Base-by-base conservation (phyloP, 2,888 invertebrate genomes). In the Acrobasis repandana region DNA sequence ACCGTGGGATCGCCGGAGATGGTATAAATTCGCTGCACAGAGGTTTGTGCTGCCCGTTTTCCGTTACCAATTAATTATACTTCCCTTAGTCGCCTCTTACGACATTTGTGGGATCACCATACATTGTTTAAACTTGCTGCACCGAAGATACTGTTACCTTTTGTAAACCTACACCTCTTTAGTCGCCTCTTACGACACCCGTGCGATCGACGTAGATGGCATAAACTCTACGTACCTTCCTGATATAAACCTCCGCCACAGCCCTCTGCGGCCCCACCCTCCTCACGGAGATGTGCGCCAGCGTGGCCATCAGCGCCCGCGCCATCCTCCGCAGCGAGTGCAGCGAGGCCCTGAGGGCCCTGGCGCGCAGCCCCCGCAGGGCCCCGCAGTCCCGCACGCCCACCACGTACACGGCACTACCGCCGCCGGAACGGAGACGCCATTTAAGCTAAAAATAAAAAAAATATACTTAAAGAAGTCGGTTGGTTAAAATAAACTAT, bases 381-480 rank as follows among this genome's bases (percentile, higher is more conserved):
- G 96, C 94, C 0, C 98, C 98, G 75, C 96, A 96, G 87, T 98
- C 98, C 63, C 97, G 95, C 2, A 98, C 98, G 0, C 99, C 99
- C 57, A 99, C 96, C 86, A 99, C 98, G 89, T 99, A 99, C 66
- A 99, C 97, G 0, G 99, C 99, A 84, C 98, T 97, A 0, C 99
- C 99, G 69, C 98, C 97, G 34, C 99, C 91, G 0, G 89, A 90
- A 0, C 97, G 95, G 10, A 99, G 93, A 0, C 99, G 94, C 99
- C 99, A 99, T 92, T 99, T 99, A 94, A 99, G 95, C 95, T 95
- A 20, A 75, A 5, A 9, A 20, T 9, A 20, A 49, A 49, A 28
- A 10, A 9, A 38, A 1, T 36, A 5, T 36, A 9, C 6, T 36
- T 10, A 8, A 36, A 34, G 9, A 34, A 34, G 48, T n/a, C n/a